phyloP scores from a whole-genome alignment of 1,140 invertebrate genomes.

The Maconellicoccus hirsutus region DNA sequence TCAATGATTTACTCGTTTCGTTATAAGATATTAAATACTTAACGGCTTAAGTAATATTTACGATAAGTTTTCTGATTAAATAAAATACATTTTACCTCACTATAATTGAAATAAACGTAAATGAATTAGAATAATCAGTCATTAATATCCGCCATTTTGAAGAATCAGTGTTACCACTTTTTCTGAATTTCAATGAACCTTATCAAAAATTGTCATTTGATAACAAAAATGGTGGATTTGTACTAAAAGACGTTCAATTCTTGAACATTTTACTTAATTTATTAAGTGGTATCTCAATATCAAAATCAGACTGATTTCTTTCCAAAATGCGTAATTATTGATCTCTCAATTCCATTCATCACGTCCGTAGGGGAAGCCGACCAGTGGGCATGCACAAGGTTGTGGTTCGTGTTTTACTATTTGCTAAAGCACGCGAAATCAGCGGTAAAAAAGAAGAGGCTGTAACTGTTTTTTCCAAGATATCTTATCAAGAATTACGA shows the following conservation, averaged over 20 bases:
- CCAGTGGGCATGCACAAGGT: conserved; percentile 28
- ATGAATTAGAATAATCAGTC: too few species aligned
- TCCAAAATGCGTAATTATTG: background rate
- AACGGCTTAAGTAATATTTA: too few species aligned
- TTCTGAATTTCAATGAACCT: background rate
- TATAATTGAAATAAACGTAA: too few species aligned
- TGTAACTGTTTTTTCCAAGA: conserved; percentile 39
- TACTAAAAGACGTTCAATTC: background rate
- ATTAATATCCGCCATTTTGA: too few species aligned
- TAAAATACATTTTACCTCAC: too few species aligned
- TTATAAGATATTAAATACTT: too few species aligned
- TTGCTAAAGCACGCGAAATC: conserved; percentile 74
- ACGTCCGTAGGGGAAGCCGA: background rate
- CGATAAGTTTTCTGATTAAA: too few species aligned
- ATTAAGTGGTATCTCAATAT: background rate
- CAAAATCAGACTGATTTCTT: background rate
- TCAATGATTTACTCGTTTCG: too few species aligned
- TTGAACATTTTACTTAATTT: background rate
- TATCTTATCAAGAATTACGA: conserved; percentile 44
- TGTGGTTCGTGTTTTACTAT: conserved; percentile 61
- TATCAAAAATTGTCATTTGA: background rate
- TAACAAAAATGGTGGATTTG: background rate
- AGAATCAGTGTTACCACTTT: background rate
- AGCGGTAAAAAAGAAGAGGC: conserved; percentile 44
- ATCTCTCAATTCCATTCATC: background rate